phyloP scores from a whole-genome alignment of 2,797 vertebrate species.

The Sebastolobus altivelis region DNA sequence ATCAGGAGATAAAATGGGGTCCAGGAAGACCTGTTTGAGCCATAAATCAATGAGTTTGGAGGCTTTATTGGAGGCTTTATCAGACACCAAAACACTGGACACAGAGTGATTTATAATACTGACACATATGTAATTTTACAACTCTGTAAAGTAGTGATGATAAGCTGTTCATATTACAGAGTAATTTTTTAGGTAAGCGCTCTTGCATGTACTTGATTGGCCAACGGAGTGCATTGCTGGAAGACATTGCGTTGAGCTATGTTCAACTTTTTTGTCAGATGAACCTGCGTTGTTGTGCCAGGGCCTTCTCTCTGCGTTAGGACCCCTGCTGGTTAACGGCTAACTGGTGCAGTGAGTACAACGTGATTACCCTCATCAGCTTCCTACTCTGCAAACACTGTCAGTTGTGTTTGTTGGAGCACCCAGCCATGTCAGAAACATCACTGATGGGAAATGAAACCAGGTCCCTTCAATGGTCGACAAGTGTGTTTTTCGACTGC shows the following conservation, averaged over 20 bases:
- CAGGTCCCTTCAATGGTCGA: neutral
- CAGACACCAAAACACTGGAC: neutral
- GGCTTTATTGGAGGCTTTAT: neutral
- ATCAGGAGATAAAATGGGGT: neutral
- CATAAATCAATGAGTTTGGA: neutral
- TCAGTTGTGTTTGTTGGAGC: constrained; percentile 7
- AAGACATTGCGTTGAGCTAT: neutral
- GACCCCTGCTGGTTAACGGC: neutral
- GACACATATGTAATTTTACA: neutral
- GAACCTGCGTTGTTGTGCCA: too few relatives aligned
- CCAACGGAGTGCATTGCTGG: neutral
- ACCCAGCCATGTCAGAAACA: constrained; percentile 7
- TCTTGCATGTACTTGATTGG: neutral
- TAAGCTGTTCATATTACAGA: neutral
- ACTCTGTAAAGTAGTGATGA: neutral
- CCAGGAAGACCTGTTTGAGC: neutral
- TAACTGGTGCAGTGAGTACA: neutral
- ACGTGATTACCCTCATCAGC: constrained; percentile 22
- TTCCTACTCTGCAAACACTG: constrained; percentile 26
- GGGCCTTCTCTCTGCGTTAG: neutral
- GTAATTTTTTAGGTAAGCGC: neutral
- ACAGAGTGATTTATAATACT: neutral
- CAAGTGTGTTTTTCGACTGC: neutral
- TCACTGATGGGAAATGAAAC: constrained; percentile 20
- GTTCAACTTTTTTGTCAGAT: neutral